Conservation (phyloP, 2,888 invertebrate species). For the Therioaphis trifolii region DNA sequence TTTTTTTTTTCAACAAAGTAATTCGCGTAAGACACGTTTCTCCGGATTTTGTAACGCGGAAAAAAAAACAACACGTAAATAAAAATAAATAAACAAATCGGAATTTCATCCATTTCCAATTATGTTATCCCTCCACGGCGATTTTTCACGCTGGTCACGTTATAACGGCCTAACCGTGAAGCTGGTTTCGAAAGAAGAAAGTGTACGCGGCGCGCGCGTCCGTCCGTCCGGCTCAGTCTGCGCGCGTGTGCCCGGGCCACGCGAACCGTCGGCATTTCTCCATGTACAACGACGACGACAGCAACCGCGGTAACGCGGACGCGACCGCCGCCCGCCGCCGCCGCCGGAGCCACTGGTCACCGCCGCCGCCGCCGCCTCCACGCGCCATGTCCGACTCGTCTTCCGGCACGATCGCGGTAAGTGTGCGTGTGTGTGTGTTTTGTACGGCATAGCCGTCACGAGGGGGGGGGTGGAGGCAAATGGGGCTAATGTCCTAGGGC, state of each 20-base stretch:
- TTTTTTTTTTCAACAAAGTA: no score
- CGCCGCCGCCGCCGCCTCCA: not conserved
- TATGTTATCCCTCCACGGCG: constrained; percentile 12
- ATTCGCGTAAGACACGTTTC: constrained; percentile 35
- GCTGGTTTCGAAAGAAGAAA: constrained; percentile 59
- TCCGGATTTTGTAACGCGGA: constrained; percentile 36
- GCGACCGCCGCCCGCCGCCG: not conserved
- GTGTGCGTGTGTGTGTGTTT: not conserved
- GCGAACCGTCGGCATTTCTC: no score
- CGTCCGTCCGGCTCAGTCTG: not conserved
- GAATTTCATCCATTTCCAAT: constrained; percentile 55
- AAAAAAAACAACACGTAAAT: not conserved
- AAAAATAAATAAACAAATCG: constrained; percentile 4
- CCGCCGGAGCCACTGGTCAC: not conserved
- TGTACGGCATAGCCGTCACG: no score
- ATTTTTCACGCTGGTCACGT: constrained; percentile 60
- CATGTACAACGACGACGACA: no score
- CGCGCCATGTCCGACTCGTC: constrained; percentile 46
- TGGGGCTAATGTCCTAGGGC: not conserved
- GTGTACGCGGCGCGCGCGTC: not conserved
- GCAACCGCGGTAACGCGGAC: no score
- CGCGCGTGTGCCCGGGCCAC: not conserved
- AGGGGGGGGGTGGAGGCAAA: not conserved
- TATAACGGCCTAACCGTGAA: constrained; percentile 44
- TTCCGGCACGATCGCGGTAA: constrained; percentile 30